phyloP scores from a whole-genome alignment of 2,888 invertebrate genomes.

The Antheraea assamensis region DNA sequence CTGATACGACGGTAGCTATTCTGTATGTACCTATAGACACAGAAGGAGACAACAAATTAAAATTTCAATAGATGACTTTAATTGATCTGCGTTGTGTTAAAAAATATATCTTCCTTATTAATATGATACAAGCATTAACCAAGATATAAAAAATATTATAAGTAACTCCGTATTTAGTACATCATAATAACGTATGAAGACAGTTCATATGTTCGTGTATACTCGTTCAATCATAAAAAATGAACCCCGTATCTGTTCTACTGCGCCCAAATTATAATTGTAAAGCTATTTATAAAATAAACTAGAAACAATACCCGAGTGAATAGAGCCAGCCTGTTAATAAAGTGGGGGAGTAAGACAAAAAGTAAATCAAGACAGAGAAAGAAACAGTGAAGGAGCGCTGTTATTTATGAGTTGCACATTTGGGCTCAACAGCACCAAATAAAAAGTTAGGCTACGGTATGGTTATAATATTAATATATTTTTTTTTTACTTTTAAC shows the following conservation, averaged over 20 bases:
- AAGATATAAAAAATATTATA: neutral
- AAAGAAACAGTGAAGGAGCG: conserved; percentile 69
- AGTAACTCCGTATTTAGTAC: too few species aligned
- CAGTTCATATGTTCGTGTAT: too few species aligned
- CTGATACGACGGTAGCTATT: too few species aligned
- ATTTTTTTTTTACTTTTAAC: conserved; percentile 33
- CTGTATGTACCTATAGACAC: too few species aligned
- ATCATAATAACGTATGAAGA: too few species aligned
- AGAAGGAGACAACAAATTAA: too few species aligned
- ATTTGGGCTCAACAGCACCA: conserved; percentile 76
- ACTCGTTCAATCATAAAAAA: neutral
- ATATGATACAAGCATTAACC: neutral
- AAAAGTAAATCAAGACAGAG: conserved; percentile 64
- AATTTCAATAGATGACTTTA: too few species aligned
- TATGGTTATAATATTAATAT: conserved; percentile 65
- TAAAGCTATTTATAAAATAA: conserved; percentile 32
- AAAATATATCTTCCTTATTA: neutral
- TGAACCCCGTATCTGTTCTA: neutral
- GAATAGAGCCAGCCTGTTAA: conserved; percentile 67
- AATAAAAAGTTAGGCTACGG: conserved; percentile 72
- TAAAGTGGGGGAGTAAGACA: conserved; percentile 65
- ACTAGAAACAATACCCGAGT: conserved; percentile 59
- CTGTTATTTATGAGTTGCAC: conserved; percentile 79
- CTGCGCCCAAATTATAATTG: neutral
- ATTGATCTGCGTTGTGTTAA: too few species aligned